Evolutionary conservation across 2,797 vertebrate genomes (phyloP).

Genomic region (Oreochromis grahami): DNA sequence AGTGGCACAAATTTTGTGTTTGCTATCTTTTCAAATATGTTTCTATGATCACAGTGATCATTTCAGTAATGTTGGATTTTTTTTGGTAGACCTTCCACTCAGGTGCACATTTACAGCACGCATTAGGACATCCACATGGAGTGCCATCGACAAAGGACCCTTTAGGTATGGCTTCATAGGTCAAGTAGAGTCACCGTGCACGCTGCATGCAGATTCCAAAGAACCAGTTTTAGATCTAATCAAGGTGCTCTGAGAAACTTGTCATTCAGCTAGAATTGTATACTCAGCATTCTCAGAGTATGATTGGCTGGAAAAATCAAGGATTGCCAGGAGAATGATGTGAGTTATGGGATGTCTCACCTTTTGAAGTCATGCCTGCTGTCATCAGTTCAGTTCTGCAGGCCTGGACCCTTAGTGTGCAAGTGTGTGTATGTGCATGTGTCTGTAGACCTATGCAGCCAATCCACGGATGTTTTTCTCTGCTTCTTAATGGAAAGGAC

Average conservation of each 20-base stretch:
- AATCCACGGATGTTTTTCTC: conserved; percentile 56
- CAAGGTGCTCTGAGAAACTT: conserved; percentile 24
- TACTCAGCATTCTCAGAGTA: conserved; percentile 61
- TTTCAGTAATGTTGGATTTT: neutral
- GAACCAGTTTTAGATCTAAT: neutral
- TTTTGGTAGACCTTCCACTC: neutral
- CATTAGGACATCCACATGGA: neutral
- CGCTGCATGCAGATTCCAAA: neutral
- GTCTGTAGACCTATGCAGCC: neutral
- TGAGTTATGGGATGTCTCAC: conserved; percentile 71
- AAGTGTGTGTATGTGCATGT: neutral
- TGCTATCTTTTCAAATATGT: neutral
- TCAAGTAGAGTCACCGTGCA: neutral
- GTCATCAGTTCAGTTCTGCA: conserved; percentile 64
- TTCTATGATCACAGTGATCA: neutral
- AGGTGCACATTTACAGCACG: neutral
- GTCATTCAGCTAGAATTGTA: conserved; percentile 73
- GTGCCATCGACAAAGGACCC: neutral
- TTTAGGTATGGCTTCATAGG: neutral
- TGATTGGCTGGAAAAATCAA: conserved; percentile 71
- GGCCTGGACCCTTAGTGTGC: conserved; percentile 20
- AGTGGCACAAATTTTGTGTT: neutral
- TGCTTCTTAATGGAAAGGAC: conserved; percentile 57
- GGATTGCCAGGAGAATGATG: conserved; percentile 66
- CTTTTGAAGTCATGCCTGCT: conserved; percentile 71